Percentiles rank a stretch among this genome's conserved stretches.
phyloP scores from a whole-genome alignment of 2,888 invertebrate genomes.

The Acanthococcus lagerstroemiae region DNA sequence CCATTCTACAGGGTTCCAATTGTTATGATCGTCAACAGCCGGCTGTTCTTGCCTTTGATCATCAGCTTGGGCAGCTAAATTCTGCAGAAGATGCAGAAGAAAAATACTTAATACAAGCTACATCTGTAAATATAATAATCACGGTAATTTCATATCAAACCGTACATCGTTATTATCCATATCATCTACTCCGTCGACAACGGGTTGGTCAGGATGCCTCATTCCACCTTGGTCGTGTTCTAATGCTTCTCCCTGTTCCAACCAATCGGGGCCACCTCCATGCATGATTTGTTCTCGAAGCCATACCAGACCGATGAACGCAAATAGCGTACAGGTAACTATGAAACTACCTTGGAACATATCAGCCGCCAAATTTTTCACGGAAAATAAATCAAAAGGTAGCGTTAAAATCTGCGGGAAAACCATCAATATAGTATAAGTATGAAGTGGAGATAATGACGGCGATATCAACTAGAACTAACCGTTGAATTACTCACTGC shows the following conservation, averaged over 20 bases:
- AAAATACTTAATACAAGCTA: not conserved
- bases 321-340: conserved; percentile 88
- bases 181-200: conserved; percentile 36
- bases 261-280: conserved; percentile 95
- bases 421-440: not conserved
- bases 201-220: conserved; percentile 39
- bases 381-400: conserved; percentile 84
- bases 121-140: not conserved
- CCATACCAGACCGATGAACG: conserved; percentile 96
- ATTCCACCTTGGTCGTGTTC: too few species aligned
- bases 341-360: conserved; percentile 95
- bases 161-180: conserved; percentile 36
- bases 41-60: conserved; percentile 17
- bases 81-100: not conserved
- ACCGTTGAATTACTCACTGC: conserved; percentile 46
- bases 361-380: conserved; percentile 85
- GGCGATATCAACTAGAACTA: not conserved
- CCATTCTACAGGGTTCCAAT: conserved; percentile 99
- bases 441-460: not conserved
- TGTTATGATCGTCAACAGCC: conserved; percentile 55
- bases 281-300: conserved; percentile 93
- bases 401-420: conserved; percentile 55
- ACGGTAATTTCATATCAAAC: too few species aligned
- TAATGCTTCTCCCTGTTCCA: conserved; percentile 47
- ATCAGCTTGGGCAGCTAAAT: not conserved